A percentile compares a stretch with the other conserved stretches of the same genome.
These are phyloP conservation scores for Eidolon helvum DNA, from an alignment of 2,113 vertebrate species.

Conservation along the genomic window DNA sequence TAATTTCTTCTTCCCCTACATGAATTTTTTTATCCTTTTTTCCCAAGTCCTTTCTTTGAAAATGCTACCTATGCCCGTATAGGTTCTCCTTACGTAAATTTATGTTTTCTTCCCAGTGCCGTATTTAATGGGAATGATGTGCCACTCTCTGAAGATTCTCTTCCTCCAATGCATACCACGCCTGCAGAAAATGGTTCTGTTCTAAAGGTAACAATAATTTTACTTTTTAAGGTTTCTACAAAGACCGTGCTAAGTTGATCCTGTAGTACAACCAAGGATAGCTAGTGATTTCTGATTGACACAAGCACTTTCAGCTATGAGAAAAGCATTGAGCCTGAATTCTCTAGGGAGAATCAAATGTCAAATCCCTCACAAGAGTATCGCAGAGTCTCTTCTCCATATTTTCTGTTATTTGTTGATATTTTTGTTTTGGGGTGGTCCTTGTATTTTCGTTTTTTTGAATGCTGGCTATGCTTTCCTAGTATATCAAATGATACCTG, in stretches of 20 bases:
- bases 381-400: background rate
- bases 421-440: background rate
- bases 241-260: background rate
- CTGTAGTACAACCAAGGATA: background rate
- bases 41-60: background rate
- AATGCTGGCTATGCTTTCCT: background rate
- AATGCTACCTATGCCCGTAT: background rate
- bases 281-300: background rate
- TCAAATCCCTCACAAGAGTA: background rate
- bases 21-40: background rate
- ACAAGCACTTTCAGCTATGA: background rate
- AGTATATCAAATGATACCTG: background rate
- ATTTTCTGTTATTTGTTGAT: background rate
- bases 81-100: background rate
- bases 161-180: conserved; percentile 44
- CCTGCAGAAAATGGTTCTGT: conserved; percentile 64
- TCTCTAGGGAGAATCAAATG: background rate
- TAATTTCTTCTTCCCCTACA: background rate
- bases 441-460: background rate
- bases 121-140: conserved; percentile 57
- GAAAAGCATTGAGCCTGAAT: background rate
- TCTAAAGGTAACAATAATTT: conserved; percentile 80
- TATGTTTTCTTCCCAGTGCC: conserved; percentile 73
- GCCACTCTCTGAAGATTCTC: conserved; percentile 64
- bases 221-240: background rate